phyloP scores from a whole-genome alignment of 2,797 vertebrate species.

The Sebastes hubbsi region DNA sequence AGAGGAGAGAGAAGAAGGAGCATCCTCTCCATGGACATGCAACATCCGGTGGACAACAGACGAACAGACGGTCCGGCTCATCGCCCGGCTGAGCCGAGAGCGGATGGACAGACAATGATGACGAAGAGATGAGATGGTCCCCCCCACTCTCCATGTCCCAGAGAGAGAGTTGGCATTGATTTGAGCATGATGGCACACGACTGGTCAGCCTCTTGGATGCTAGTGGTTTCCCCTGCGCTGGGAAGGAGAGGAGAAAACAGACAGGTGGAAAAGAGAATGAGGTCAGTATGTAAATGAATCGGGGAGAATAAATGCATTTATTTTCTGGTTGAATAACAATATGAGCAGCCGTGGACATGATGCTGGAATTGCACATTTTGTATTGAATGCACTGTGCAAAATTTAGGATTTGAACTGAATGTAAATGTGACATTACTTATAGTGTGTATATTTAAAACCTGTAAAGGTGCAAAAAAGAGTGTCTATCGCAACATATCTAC shows the following conservation, averaged over 20 bases:
- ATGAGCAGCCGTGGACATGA: neutral
- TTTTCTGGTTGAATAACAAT: neutral
- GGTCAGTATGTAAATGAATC: neutral
- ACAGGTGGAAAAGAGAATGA: neutral
- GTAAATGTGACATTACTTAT: neutral
- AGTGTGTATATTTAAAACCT: neutral
- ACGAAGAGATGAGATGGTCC: constrained; percentile 70
- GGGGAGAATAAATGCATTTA: neutral
- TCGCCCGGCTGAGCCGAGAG: constrained; percentile 62
- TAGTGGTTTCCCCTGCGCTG: constrained; percentile 87
- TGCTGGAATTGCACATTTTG: neutral
- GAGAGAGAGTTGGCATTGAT: constrained; percentile 80
- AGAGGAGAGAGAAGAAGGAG: constrained; percentile 71
- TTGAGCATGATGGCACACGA: constrained; percentile 93
- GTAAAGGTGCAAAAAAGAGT: neutral
- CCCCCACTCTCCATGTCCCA: constrained; percentile 61
- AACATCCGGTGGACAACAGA: constrained; percentile 88
- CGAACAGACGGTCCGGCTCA: constrained; percentile 71
- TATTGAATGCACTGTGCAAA: neutral
- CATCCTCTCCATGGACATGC: constrained; percentile 92
- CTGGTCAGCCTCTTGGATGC: constrained; percentile 91
- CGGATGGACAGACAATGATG: constrained; percentile 66
- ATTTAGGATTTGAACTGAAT: neutral
- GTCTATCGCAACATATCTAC: neutral
- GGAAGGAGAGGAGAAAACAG: constrained; percentile 57